A percentile compares a stretch with the other conserved stretches of the same genome.
Conservation (phyloP, 2,888 invertebrate genomes). For the Pseudeuparius sepicola region DNA sequence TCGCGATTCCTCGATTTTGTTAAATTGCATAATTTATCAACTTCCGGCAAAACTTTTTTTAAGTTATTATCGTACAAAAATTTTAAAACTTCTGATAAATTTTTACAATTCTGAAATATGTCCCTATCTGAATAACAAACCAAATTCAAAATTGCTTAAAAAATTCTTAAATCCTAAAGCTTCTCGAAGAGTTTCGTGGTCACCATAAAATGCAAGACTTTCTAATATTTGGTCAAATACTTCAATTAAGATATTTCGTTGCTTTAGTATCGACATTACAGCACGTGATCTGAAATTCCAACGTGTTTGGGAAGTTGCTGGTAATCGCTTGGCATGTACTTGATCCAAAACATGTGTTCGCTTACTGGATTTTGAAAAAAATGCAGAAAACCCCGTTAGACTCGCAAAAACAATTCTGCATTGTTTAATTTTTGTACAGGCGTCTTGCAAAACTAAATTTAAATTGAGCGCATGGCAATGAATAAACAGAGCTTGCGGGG, state of each 20-base stretch:
- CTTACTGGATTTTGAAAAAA: constrained; percentile 24
- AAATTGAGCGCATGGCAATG: constrained; percentile 26
- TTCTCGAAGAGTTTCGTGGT: constrained; percentile 2
- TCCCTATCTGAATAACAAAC: background rate
- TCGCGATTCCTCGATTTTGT: background rate
- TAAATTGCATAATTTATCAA: constrained; percentile 7
- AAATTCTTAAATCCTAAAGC: background rate
- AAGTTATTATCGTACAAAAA: constrained; percentile 1
- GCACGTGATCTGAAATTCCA: constrained; percentile 2
- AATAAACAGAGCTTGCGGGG: constrained; percentile 23
- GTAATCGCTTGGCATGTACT: background rate
- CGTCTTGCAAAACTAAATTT: constrained; percentile 23
- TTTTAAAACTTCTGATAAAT: constrained; percentile 3
- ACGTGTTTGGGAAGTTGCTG: background rate
- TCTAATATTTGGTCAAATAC: constrained; percentile 1
- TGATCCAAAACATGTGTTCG: constrained; percentile 18
- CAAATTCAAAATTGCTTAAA: constrained; percentile 3
- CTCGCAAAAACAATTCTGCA: constrained; percentile 21
- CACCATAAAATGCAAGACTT: background rate
- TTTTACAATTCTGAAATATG: background rate
- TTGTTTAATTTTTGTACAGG: constrained; percentile 14
- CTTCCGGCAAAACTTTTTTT: background rate
- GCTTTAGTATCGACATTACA: constrained; percentile 1
- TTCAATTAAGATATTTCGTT: constrained; percentile 2
- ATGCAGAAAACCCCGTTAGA: constrained; percentile 18